Conservation (phyloP, 2,888 invertebrate species). For the Notodonta dromedarius region DNA sequence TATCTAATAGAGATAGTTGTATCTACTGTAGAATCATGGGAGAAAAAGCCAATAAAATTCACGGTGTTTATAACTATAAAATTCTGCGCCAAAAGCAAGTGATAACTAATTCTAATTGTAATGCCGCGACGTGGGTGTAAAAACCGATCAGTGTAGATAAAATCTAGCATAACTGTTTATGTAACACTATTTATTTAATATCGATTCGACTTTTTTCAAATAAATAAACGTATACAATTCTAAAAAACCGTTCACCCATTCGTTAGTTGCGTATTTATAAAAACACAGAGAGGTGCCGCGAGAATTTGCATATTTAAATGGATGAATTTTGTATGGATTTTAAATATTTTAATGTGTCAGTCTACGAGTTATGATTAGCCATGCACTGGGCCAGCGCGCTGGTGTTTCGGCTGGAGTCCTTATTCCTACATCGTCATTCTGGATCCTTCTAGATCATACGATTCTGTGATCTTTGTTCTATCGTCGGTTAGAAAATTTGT, state of each 20-base stretch:
- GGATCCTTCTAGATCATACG: too few species aligned
- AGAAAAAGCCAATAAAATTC: neutral
- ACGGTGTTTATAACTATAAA: conserved; percentile 3
- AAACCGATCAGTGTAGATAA: neutral
- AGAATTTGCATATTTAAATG: conserved; percentile 1
- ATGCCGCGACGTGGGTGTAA: neutral
- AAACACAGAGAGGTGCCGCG: neutral
- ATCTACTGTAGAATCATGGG: too few species aligned
- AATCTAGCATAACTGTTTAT: conserved; percentile 6
- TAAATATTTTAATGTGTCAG: neutral
- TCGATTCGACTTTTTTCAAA: conserved; percentile 5
- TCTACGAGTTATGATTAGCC: neutral
- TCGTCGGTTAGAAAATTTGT: too few species aligned
- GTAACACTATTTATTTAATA: conserved; percentile 2
- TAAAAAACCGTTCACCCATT: conserved; percentile 12
- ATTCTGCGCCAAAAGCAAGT: neutral
- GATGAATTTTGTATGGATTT: conserved; percentile 3
- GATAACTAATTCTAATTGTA: neutral
- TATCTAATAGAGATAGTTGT: too few species aligned
- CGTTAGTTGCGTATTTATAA: conserved; percentile 8
- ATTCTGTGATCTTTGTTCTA: too few species aligned
- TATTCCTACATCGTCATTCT: too few species aligned
- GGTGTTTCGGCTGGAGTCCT: too few species aligned
- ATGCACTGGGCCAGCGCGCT: too few species aligned
- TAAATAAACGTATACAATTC: conserved; percentile 9